phyloP scores from a whole-genome alignment of 1,140 invertebrate genomes.

The Wasmannia auropunctata region DNA sequence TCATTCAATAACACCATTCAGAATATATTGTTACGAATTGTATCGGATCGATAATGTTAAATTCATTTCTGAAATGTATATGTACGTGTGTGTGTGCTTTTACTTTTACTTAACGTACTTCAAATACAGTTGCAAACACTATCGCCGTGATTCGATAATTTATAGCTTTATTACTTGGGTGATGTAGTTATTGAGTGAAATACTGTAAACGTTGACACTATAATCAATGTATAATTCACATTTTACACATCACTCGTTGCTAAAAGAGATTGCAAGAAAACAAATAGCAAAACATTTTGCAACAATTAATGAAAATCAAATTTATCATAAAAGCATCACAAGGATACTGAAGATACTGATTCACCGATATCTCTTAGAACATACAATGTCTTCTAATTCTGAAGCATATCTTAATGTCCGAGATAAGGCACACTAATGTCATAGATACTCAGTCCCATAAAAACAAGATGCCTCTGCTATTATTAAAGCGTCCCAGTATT shows the following conservation, averaged over 20 bases:
- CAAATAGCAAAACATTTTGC: not conserved
- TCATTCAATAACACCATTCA: conserved; percentile 1
- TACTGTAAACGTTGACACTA: not conserved
- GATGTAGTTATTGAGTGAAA: not conserved
- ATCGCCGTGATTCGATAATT: not conserved
- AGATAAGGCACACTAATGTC: not conserved
- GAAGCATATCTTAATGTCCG: not conserved
- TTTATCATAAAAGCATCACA: not conserved
- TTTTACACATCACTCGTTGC: not conserved
- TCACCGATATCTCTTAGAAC: not conserved
- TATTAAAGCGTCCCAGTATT: not conserved
- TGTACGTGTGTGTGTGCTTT: no score
- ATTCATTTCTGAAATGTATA: not conserved
- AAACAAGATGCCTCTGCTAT: conserved; percentile 12
- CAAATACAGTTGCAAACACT: not conserved
- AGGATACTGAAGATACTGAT: not conserved
- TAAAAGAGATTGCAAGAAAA: not conserved
- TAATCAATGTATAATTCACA: not conserved
- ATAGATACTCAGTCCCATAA: not conserved
- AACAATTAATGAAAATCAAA: not conserved
- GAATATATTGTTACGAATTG: not conserved
- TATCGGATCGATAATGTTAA: not conserved
- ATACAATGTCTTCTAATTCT: not conserved
- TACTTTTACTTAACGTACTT: not conserved
- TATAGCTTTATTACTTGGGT: not conserved